phyloP scores from a whole-genome alignment of 2,797 vertebrate species.

The Liasis olivaceus region DNA sequence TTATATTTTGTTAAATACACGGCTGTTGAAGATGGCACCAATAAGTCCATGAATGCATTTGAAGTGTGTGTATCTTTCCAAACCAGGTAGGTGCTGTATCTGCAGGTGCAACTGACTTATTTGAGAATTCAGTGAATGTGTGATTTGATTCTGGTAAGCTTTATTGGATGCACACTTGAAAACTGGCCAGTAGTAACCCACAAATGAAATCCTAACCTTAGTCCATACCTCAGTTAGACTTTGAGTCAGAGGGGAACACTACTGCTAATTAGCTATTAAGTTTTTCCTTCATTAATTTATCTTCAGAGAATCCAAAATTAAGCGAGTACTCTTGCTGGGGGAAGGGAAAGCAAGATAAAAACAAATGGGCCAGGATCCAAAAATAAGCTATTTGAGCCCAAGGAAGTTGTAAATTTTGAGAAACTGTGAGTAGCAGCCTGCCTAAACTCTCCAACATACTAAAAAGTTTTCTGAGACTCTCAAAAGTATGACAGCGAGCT shows the following conservation, averaged over 20 bases:
- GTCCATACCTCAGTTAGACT: neutral
- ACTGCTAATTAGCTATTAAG: neutral
- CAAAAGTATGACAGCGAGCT: neutral
- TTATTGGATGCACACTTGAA: neutral
- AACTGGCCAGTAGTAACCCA: neutral
- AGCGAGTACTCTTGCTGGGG: neutral
- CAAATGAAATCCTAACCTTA: conserved; percentile 12
- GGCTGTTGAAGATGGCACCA: neutral
- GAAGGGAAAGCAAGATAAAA: neutral
- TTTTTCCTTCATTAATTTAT: conserved; percentile 8
- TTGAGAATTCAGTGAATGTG: neutral
- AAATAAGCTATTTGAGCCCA: neutral
- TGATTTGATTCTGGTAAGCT: conserved; percentile 1
- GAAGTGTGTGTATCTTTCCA: neutral
- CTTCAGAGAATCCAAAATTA: conserved; percentile 11
- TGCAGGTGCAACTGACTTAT: neutral
- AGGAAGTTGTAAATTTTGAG: neutral
- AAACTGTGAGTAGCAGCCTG: neutral
- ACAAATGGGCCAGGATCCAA: neutral
- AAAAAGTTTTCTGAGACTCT: neutral
- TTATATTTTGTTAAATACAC: neutral
- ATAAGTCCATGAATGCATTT: neutral
- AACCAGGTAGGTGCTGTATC: neutral
- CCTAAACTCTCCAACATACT: neutral
- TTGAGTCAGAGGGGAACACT: neutral